Base-by-base conservation (phyloP, 2,888 invertebrate species). In the Polyploca ridens region DNA sequence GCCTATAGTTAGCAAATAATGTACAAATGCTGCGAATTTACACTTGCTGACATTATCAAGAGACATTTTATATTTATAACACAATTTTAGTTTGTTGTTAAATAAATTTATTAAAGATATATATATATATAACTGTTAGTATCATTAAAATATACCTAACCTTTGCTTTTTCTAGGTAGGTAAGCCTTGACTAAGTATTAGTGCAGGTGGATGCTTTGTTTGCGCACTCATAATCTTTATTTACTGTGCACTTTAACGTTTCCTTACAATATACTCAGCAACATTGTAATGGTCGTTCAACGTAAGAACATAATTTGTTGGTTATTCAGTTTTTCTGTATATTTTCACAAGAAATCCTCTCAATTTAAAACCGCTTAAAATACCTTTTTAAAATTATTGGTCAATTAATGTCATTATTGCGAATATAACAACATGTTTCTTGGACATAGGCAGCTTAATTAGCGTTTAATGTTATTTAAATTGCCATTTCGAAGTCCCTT, bases 341-440 rank as follows among this genome's bases (percentile, higher is more conserved):
- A 46, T 46, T 46, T 46, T 46, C n/a, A 46, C n/a, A n/a, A 14
- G 46, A 46, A 46, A 46, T 46, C 46, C 19, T 54, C 10, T 16
- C 16, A 54, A 54, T 54, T 54, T 19, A 54, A 54, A 16, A 19
- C 54, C 46, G 46, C n/a, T 54, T 19, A 54, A 54, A 54, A 54
- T 19, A 59, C 64, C 63, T 64, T 64, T 66, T 70, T 63, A 64
- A 73, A 66, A 76, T 76, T 69, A 70, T 68, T 72, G 69, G 69
- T 69, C 74, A 69, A 76, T 76, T 76, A 74, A 72, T 66, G 62
- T 64, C 70, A 19, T 54, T 54, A 54, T 19, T 54, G 16, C 19
- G 19, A 14, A 54, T 19, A 54, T 19, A 54, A 54, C 54, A 10
- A 54, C 16, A 10, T 54, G 19, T 54, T 46, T 54, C 54, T 54